These are phyloP conservation scores for Rhinoptilus africanus DNA, from an alignment of 2,113 vertebrate genomes.

Conservation along the genomic window DNA sequence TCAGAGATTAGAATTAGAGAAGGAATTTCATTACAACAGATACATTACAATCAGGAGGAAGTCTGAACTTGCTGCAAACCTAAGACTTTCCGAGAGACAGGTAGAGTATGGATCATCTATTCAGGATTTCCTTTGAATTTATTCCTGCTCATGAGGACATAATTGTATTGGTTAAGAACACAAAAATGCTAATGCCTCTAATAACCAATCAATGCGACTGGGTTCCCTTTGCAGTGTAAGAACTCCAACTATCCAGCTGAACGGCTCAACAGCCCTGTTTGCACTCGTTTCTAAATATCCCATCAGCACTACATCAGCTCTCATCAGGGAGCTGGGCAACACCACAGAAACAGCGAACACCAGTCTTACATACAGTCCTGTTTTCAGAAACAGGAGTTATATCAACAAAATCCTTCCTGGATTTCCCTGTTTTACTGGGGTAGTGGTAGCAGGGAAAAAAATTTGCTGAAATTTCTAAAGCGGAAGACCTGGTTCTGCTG, in stretches of 20 bases:
- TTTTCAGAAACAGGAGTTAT: not conserved
- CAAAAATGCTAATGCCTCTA: not conserved
- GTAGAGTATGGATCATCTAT: constrained; percentile 70
- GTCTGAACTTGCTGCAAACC: constrained; percentile 91
- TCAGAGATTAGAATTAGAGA: constrained; percentile 95
- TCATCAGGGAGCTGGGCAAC: not conserved
- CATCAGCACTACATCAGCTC: not conserved
- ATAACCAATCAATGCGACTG: not conserved
- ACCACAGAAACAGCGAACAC: not conserved
- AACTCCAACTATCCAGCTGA: not conserved
- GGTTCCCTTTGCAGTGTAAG: not conserved
- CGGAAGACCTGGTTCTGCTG: not conserved
- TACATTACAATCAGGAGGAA: constrained; percentile 97
- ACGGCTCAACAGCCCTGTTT: not conserved
- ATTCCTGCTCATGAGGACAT: not conserved
- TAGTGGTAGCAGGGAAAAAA: not conserved
- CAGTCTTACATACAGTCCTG: not conserved
- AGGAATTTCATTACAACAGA: constrained; percentile 97
- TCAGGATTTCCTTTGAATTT: not conserved
- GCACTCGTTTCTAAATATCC: not conserved
- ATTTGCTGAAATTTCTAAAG: not conserved
- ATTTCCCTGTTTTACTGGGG: not conserved
- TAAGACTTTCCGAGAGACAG: constrained; percentile 97
- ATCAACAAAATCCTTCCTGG: not conserved
- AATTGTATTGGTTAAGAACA: not conserved